Conservation (phyloP, 53 echinoderm and acorn worm genomes). For the Paelopatides confundens region DNA sequence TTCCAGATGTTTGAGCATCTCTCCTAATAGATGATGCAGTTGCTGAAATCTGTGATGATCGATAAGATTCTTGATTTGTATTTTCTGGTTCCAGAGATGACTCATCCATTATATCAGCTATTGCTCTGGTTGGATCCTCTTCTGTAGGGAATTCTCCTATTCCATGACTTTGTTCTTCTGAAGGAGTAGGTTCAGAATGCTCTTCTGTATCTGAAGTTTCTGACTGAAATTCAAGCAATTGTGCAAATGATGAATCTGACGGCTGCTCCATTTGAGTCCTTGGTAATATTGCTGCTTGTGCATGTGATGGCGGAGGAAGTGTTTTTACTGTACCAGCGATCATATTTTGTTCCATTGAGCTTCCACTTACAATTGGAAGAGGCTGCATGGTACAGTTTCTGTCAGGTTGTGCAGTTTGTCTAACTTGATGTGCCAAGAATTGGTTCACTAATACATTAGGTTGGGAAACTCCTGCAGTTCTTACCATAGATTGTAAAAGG, state of each 20-base stretch:
- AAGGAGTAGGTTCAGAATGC: too few species aligned
- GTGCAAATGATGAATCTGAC: too few species aligned
- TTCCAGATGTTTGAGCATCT: not conserved
- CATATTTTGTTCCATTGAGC: not conserved
- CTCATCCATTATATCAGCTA: not conserved
- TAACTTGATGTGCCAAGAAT: not conserved
- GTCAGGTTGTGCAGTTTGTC: not conserved
- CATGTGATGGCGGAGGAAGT: too few species aligned
- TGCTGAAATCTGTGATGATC: not conserved
- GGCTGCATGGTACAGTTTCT: not conserved
- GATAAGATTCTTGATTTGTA: not conserved
- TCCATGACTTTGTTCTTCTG: too few species aligned
- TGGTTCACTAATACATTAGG: not conserved
- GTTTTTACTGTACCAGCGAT: not conserved
- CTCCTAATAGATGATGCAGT: not conserved
- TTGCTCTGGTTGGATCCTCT: too few species aligned
- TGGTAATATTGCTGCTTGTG: too few species aligned
- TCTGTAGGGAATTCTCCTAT: too few species aligned
- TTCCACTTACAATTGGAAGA: not conserved
- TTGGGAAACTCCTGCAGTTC: not conserved
- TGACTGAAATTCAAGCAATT: too few species aligned
- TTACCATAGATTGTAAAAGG: not conserved
- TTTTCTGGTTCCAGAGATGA: not conserved
- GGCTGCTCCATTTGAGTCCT: too few species aligned
- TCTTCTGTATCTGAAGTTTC: too few species aligned